These are phyloP conservation scores for Drosophila conformis DNA, from an alignment of 2,888 invertebrate species.

Conservation along the genomic window DNA sequence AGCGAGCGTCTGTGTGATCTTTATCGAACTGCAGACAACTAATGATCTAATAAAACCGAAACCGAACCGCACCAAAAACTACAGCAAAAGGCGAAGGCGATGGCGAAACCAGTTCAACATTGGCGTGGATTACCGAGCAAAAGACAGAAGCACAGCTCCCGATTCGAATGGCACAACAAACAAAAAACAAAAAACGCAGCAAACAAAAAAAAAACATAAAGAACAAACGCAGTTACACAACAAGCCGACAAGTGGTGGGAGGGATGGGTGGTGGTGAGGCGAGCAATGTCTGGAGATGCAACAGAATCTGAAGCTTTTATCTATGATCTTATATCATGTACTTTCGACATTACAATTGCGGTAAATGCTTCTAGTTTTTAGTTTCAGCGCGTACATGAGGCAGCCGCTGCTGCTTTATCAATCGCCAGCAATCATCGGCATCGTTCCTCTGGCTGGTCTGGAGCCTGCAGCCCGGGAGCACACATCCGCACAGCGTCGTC, in stretches of 20 bases:
- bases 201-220: conserved; percentile 55
- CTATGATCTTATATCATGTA: conserved; percentile 85
- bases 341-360: conserved; percentile 85
- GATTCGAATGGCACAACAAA: conserved; percentile 46
- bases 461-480: conserved; percentile 3
- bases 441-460: conserved; percentile 33
- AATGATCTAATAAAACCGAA: conserved; percentile 84
- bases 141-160: conserved; percentile 69
- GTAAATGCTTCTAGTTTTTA: conserved; percentile 85
- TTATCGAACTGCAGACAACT: conserved; percentile 83
- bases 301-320: conserved; percentile 82
- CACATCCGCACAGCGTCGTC: conserved; percentile 64
- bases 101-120: conserved; percentile 60
- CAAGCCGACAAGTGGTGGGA: conserved; percentile 73
- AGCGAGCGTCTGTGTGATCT: conserved; percentile 75
- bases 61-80: conserved; percentile 64
- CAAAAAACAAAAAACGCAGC: not conserved
- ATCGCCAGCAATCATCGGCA: conserved; percentile 77
- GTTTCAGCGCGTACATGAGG: conserved; percentile 83
- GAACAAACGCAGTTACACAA: conserved; percentile 75
- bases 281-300: conserved; percentile 65
- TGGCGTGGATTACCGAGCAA: conserved; percentile 72
- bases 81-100: conserved; percentile 42
- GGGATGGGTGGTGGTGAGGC: conserved; percentile 6
- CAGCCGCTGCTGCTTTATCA: conserved; percentile 75